These are phyloP conservation scores for Lepidurus arcticus DNA, from an alignment of 1,140 invertebrate genomes.

Conservation along the genomic window DNA sequence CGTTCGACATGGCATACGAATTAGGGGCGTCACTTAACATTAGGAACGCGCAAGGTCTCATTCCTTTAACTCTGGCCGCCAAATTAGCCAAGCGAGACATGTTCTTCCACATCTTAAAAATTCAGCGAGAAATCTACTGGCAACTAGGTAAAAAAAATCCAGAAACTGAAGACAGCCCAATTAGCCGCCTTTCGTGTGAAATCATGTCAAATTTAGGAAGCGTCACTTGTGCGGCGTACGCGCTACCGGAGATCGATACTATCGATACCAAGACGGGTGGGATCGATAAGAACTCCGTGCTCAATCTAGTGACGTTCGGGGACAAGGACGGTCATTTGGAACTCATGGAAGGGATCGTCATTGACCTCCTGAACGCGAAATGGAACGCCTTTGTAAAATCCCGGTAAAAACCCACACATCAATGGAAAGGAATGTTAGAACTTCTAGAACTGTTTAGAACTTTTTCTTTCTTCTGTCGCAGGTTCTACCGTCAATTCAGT, in stretches of 20 bases:
- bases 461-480: constrained; percentile 42
- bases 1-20: constrained; percentile 92
- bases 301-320: constrained; percentile 98
- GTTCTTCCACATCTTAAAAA: constrained; percentile 92
- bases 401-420: constrained; percentile 47
- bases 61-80: constrained; percentile 86
- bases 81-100: constrained; percentile 88
- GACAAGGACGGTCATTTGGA: constrained; percentile 91
- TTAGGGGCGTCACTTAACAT: constrained; percentile 78
- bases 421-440: not conserved
- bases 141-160: constrained; percentile 61
- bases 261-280: constrained; percentile 85
- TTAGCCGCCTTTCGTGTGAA: not conserved
- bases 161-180: not conserved
- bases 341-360: constrained; percentile 87
- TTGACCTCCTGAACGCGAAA: constrained; percentile 91
- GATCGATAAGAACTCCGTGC: constrained; percentile 86
- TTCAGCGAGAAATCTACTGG: constrained; percentile 93
- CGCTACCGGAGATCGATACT: constrained; percentile 90
- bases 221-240: constrained; percentile 94
- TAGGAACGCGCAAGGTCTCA: constrained; percentile 79
- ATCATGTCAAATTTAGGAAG: constrained; percentile 54
- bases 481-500: constrained; percentile 88
- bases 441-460: too few species aligned
- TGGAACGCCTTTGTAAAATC: constrained; percentile 97